These are phyloP conservation scores for Anoplopoma fimbria DNA, from an alignment of 2,113 vertebrate genomes.

Conservation along the genomic window DNA sequence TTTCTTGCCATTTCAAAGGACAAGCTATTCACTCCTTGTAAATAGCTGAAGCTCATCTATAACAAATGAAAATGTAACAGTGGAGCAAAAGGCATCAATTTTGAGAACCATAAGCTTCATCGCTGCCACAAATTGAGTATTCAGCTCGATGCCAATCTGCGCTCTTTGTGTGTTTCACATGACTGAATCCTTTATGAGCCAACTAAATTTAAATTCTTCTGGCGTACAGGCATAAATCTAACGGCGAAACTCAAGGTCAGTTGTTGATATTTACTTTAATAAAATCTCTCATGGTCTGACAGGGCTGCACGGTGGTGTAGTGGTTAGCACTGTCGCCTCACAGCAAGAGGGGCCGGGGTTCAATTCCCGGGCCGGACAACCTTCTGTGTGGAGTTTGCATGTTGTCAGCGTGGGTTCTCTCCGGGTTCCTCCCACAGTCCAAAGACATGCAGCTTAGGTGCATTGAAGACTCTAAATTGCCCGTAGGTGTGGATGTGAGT, in stretches of 20 bases:
- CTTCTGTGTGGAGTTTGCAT: no score
- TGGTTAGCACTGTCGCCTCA: no score
- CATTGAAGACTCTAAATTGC: no score
- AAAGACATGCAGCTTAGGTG: no score
- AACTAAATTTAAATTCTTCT: conserved; percentile 16
- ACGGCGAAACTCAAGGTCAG: conserved; percentile 34
- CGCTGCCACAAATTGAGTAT: conserved; percentile 14
- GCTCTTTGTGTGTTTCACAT: conserved; percentile 11
- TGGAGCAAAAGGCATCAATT: conserved; percentile 11
- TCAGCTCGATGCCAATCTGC: conserved; percentile 40
- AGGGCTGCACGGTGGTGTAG: no score
- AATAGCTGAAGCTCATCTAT: conserved; percentile 27
- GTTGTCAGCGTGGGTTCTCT: no score
- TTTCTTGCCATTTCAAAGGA: conserved; percentile 43
- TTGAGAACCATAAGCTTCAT: conserved; percentile 22
- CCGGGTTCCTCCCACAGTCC: no score
- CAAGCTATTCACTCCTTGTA: conserved; percentile 26
- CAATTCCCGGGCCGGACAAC: no score
- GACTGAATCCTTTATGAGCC: conserved; percentile 19
- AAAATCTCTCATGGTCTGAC: background rate
- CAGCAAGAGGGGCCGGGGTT: no score
- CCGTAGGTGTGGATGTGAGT: no score
- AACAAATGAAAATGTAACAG: conserved; percentile 2
- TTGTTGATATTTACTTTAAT: conserved; percentile 35
- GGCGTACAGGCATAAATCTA: background rate